Conservation (phyloP, 2,888 invertebrate species). For the Bombyx huttoni region DNA sequence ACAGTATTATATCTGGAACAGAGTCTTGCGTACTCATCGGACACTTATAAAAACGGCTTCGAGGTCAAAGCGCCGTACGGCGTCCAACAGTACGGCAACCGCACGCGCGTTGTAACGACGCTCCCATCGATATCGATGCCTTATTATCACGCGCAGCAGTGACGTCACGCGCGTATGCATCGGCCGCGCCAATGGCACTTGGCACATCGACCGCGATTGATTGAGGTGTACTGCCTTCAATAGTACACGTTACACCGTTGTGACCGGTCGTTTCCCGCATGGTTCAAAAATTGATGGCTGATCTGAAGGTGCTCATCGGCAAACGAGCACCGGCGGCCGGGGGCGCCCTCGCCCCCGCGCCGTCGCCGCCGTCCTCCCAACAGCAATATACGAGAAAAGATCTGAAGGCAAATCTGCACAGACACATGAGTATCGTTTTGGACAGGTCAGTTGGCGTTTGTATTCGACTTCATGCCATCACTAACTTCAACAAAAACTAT, state of each 20-base stretch:
- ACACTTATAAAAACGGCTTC: conserved; percentile 64
- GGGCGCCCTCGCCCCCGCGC: conserved; percentile 25
- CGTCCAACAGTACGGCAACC: conserved; percentile 55
- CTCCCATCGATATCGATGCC: conserved; percentile 53
- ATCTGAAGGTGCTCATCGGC: conserved; percentile 67
- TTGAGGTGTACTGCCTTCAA: conserved; percentile 43
- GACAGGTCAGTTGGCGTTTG: conserved; percentile 53
- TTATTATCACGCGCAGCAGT: conserved; percentile 56
- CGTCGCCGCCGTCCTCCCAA: conserved; percentile 27
- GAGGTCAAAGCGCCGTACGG: conserved; percentile 54
- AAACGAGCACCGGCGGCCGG: conserved; percentile 57
- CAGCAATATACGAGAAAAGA: conserved; percentile 60
- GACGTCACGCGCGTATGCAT: conserved; percentile 56
- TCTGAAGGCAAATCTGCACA: conserved; percentile 65
- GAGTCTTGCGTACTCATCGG: conserved; percentile 60
- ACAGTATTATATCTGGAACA: conserved; percentile 44
- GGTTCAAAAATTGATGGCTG: conserved; percentile 68
- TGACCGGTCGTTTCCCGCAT: conserved; percentile 59
- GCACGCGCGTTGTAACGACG: conserved; percentile 61
- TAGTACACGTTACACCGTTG: conserved; percentile 47
- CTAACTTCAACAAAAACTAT: background rate
- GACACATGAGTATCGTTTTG: conserved; percentile 68
- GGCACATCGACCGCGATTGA: conserved; percentile 48
- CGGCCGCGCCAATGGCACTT: conserved; percentile 60
- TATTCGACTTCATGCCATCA: background rate